A percentile compares a stretch with the other conserved stretches of the same genome.
phyloP scores from a whole-genome alignment of 2,888 invertebrate genomes.

The Boloria euphrosyne region DNA sequence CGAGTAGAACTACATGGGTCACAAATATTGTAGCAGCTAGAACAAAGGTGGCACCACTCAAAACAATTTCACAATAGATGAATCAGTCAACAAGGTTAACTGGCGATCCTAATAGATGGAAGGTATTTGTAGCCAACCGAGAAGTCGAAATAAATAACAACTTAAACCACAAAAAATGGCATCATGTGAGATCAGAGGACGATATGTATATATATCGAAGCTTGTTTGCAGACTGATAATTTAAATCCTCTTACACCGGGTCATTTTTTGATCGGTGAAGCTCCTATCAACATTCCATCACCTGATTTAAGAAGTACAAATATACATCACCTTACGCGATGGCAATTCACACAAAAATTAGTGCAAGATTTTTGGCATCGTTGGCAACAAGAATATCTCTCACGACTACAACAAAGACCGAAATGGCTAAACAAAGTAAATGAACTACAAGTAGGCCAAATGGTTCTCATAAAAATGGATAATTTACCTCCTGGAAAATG shows the following conservation, averaged over 20 bases:
- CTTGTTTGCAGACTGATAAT: background rate
- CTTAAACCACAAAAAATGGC: background rate
- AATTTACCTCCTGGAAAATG: constrained; percentile 28
- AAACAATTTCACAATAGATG: background rate
- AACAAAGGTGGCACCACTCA: background rate
- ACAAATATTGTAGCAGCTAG: background rate
- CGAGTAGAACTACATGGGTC: background rate
- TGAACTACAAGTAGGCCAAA: background rate
- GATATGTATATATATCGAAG: background rate
- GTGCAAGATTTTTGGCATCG: background rate
- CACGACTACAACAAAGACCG: too few species aligned
- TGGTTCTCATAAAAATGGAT: constrained; percentile 20
- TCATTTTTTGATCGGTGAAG: too few species aligned
- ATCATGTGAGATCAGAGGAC: background rate
- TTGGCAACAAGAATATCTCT: background rate
- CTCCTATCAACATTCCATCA: background rate
- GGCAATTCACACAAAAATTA: background rate
- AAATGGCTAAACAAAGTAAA: background rate
- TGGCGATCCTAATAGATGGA: too few species aligned
- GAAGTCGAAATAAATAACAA: background rate
- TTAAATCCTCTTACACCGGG: background rate
- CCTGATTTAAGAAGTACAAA: background rate
- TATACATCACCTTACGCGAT: background rate
- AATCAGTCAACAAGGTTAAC: too few species aligned
- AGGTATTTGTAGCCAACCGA: background rate